A percentile compares a stretch with the other conserved stretches of the same genome.
phyloP scores from a whole-genome alignment of 2,113 vertebrate genomes.

The Orcinus orca region DNA sequence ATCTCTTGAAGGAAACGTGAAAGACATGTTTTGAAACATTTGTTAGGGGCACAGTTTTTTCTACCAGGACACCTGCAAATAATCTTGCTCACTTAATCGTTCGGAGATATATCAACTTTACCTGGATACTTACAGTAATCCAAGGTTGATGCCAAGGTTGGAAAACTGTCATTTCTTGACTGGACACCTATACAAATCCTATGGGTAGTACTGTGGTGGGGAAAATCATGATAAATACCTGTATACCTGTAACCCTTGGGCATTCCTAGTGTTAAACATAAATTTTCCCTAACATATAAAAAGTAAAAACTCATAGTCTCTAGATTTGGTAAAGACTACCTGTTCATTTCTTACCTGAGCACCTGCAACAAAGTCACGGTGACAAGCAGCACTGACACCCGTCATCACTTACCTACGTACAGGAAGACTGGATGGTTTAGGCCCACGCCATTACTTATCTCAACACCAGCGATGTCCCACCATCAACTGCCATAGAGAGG shows the following conservation, averaged over 20 bases:
- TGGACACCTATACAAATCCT: not conserved
- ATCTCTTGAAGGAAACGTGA: not conserved
- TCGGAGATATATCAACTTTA: not conserved
- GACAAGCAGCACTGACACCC: fast-evolving
- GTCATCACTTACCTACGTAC: not conserved
- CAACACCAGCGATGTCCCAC: not conserved
- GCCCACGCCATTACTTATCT: not conserved
- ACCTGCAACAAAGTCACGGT: not conserved
- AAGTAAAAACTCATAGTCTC: not conserved
- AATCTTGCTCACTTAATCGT: not conserved
- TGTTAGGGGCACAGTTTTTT: not conserved
- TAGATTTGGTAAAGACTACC: not conserved
- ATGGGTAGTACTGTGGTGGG: no score
- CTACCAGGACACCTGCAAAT: not conserved
- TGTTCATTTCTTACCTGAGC: not conserved
- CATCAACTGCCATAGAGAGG: not conserved
- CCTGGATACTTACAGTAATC: not conserved
- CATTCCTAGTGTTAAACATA: not conserved
- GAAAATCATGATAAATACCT: not conserved
- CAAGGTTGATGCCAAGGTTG: not conserved
- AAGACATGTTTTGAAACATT: not conserved
- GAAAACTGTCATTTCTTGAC: not conserved
- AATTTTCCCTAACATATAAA: not conserved
- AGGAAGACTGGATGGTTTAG: not conserved
- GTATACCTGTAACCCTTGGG: fast-evolving